A percentile compares a stretch with the other conserved stretches of the same genome.
These are phyloP conservation scores for Athene cunicularia DNA, from an alignment of 2,113 vertebrate species.

Conservation along the genomic window DNA sequence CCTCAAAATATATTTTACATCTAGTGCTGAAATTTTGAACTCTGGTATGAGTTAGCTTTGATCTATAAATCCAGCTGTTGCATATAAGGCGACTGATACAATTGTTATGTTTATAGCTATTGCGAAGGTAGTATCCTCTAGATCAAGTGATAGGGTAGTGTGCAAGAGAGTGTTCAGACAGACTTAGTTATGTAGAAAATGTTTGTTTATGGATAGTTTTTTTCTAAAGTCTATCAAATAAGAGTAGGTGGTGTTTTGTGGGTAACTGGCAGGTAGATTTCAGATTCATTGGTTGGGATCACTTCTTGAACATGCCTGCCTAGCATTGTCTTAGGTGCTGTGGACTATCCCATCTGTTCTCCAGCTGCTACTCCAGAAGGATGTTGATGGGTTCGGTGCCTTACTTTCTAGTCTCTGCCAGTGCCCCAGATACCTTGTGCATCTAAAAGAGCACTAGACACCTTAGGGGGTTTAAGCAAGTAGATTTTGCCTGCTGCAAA, in stretches of 20 bases:
- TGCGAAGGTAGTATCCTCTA: not conserved
- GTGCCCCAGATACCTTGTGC: not conserved
- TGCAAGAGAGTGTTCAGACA: not conserved
- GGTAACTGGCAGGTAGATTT: not conserved
- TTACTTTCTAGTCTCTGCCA: not conserved
- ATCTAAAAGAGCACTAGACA: not conserved
- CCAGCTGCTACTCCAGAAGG: not conserved
- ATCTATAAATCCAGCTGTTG: not conserved
- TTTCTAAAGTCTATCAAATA: not conserved
- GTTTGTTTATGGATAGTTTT: not conserved
- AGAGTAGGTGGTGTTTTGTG: not conserved
- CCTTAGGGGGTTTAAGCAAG: not conserved
- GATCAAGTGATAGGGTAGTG: fast-evolving
- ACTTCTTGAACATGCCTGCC: not conserved
- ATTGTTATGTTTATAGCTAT: not conserved
- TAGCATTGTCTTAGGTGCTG: not conserved
- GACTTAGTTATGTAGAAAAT: not conserved
- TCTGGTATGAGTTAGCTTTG: not conserved
- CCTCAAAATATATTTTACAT: not conserved
- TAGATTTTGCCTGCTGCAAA: not conserved
- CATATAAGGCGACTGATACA: fast-evolving
- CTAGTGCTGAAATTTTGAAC: not conserved
- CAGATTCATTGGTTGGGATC: not conserved
- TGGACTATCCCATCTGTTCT: not conserved
- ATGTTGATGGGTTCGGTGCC: not conserved